phyloP scores from a whole-genome alignment of 2,888 invertebrate species.

The Lepidocyrtinus sp. region DNA sequence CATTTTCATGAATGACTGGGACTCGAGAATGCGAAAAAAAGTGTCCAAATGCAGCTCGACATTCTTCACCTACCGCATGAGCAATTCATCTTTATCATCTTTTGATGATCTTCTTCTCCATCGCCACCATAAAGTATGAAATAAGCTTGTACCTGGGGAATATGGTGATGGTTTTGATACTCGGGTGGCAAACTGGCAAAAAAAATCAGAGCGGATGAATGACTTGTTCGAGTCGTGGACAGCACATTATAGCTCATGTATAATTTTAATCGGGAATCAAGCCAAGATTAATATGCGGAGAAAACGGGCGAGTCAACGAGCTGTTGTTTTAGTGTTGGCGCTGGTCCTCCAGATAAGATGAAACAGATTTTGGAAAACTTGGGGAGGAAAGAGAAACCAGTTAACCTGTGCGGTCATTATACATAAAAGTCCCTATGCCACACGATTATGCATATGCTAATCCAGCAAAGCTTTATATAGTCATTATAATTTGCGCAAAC shows the following conservation, averaged over 20 bases:
- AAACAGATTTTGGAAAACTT: slow-evolving; percentile 17
- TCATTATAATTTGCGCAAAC: slow-evolving; percentile 5
- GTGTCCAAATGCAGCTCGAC: slow-evolving; percentile 6
- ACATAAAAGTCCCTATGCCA: not conserved
- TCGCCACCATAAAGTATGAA: not conserved
- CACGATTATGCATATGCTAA: no score
- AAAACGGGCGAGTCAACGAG: not conserved
- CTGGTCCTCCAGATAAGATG: not conserved
- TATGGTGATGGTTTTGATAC: not conserved
- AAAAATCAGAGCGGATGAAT: not conserved
- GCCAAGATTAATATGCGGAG: not conserved
- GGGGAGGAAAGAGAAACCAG: no score
- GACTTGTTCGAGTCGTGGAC: slow-evolving; percentile 3
- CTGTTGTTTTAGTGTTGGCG: not conserved
- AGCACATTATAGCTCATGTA: slow-evolving; percentile 12
- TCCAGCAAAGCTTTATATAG: not conserved
- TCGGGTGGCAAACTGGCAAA: not conserved
- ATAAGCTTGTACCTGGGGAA: not conserved
- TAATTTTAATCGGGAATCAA: not conserved
- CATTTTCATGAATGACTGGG: not conserved
- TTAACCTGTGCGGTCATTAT: slow-evolving; percentile 20
- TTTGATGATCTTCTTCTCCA: not conserved
- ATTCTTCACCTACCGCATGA: slow-evolving; percentile 34
- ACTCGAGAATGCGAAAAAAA: not conserved
- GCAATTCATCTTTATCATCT: not conserved